A percentile compares a stretch with the other conserved stretches of the same genome.
Evolutionary conservation across 2,797 vertebrate species (phyloP).

Genomic region (Arrhamphus sclerolepis): DNA sequence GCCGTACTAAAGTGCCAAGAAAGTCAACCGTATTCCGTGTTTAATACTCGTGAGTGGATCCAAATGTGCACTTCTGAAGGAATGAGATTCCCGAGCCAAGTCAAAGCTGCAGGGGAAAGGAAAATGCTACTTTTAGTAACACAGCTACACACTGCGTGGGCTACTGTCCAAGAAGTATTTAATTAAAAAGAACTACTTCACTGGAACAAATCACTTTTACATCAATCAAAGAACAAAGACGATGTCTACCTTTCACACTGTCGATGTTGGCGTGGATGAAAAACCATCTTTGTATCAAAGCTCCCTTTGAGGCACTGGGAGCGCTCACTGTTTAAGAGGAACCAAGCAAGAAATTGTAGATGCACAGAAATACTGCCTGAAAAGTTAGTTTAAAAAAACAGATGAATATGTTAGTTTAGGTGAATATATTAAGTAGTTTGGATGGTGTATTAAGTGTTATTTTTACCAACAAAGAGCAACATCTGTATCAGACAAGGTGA

Average conservation of each 20-base stretch:
- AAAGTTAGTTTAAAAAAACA: too few species aligned
- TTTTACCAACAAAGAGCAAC: too few species aligned
- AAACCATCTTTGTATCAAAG: constrained; percentile 26
- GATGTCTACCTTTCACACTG: constrained; percentile 27
- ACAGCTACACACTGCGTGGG: constrained; percentile 36
- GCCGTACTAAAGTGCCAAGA: constrained; percentile 45
- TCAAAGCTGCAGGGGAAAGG: constrained; percentile 12
- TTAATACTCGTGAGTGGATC: constrained; percentile 44
- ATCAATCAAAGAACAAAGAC: constrained; percentile 25
- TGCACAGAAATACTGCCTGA: not conserved
- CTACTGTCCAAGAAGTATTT: constrained; percentile 36
- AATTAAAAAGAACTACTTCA: constrained; percentile 41
- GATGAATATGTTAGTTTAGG: too few species aligned
- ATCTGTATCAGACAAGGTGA: too few species aligned
- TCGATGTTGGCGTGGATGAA: constrained; percentile 40
- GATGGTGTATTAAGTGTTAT: too few species aligned
- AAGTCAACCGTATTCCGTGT: constrained; percentile 46
- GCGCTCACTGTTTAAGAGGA: constrained; percentile 32
- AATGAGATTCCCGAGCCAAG: constrained; percentile 22
- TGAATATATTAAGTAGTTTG: too few species aligned
- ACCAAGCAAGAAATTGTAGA: constrained; percentile 25
- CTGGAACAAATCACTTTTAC: constrained; percentile 30
- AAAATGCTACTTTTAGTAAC: constrained; percentile 35
- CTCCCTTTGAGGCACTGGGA: not conserved
- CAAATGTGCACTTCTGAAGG: constrained; percentile 53